Conservation (phyloP, 2,888 invertebrate genomes). For the Morpho achilles region DNA sequence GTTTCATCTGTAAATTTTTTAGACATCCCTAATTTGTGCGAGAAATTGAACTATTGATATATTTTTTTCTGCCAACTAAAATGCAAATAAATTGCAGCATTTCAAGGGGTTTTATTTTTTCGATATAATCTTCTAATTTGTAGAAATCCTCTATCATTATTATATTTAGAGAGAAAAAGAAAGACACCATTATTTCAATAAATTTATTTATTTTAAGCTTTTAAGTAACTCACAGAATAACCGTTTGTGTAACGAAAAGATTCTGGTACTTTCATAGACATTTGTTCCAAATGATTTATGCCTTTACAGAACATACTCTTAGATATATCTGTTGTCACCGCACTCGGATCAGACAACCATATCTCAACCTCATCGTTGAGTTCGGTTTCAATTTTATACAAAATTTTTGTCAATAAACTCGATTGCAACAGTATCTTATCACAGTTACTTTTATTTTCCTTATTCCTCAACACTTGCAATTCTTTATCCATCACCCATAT, state of each 20-base stretch:
- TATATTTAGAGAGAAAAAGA: constrained; percentile 2
- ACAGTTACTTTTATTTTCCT: constrained; percentile 38
- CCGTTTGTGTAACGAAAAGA: constrained; percentile 76
- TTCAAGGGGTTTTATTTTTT: no score
- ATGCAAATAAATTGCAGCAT: no score
- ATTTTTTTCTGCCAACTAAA: no score
- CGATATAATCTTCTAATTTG: no score
- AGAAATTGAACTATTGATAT: no score
- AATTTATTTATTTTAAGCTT: constrained; percentile 45
- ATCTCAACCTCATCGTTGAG: constrained; percentile 64
- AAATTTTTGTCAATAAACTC: constrained; percentile 74
- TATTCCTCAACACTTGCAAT: constrained; percentile 68
- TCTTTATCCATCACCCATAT: constrained; percentile 82
- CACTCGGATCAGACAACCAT: constrained; percentile 76
- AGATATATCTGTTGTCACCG: constrained; percentile 74
- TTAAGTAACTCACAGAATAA: constrained; percentile 80
- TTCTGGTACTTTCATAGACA: constrained; percentile 76
- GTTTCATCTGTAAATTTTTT: no score
- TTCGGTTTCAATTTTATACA: constrained; percentile 72
- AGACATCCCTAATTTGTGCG: no score
- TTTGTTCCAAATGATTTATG: constrained; percentile 74
- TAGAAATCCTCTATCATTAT: neutral
- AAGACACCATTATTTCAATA: constrained; percentile 25
- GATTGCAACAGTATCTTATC: constrained; percentile 59
- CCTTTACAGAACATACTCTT: constrained; percentile 78